Evolutionary conservation across 2,797 vertebrate species (phyloP), one percentile per base, ranked within the genome.

Genomic region (Leptatherina wallacei): DNA sequence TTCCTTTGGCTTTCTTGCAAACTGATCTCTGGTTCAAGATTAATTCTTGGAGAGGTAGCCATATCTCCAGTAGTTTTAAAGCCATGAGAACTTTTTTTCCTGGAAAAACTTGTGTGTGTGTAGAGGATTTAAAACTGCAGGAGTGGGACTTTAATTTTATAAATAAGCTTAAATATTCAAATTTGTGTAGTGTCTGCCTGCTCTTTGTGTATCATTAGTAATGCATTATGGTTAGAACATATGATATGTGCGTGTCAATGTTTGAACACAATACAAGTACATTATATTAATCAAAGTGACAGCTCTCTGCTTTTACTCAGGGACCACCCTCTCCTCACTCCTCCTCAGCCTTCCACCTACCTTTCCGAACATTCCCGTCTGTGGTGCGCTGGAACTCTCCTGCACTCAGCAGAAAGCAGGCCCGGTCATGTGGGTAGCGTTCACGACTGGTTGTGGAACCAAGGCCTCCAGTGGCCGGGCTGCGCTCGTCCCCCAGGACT

Each of bases 331-430:
- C 58, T 52, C 38, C 36, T 60, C 20, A 6, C 29, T 14, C 36
- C 56, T 33, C 27, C 51, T 55, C 42, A 36, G 1, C 30, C 54
- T 62, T n/a, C 68, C 35, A 22, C 71, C 82, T 96, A 98, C 97
- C 97, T 98, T 98, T 98, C 78, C 96, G 95, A 89, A 98, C 96
- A 86, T 96, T 97, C 85, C 96, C 96, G 4, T 98, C 97, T 4
- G 96, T 95, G 14, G 96, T 95, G 71, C 96, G 95, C 81, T 93
- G 94, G 38, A 96, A 98, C 87, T 98, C 97, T 0, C 95, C 95
- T 0, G 96, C 95, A 14, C 96, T 96, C 81, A 98, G 95, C 64
- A 98, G 95, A 92, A 98, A 98, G 91, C 97, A 98, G 81, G 97
- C 97, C 54, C 96, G 94, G 90, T 98, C 97, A 0, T 96, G 96